Percentiles rank a stretch among this genome's conserved stretches.
These are phyloP conservation scores for Alca torda DNA, from an alignment of 2,797 vertebrate genomes.

Conservation along the genomic window DNA sequence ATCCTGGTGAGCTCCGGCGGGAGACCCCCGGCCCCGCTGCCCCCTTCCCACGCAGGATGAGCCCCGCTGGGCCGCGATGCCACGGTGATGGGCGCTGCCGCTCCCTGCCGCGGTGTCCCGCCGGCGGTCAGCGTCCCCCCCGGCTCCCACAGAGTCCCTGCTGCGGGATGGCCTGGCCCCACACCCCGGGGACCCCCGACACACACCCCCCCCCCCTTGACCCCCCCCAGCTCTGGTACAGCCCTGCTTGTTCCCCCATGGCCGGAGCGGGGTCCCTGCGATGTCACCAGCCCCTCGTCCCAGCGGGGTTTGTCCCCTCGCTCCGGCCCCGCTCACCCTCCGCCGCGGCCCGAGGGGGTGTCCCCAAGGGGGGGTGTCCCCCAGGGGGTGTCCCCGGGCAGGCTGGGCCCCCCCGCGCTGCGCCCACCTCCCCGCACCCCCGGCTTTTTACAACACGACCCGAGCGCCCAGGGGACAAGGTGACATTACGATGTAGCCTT, in stretches of 20 bases:
- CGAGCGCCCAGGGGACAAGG: slow-evolving; percentile 3
- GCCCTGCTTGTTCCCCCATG: not conserved
- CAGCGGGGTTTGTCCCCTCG: not conserved
- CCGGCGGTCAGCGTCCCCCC: not conserved
- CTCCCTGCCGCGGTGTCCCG: not conserved
- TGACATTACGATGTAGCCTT: slow-evolving; percentile 80
- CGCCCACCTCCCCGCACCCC: slow-evolving; percentile 79
- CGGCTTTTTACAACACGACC: slow-evolving; percentile 66
- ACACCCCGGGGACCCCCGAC: not conserved
- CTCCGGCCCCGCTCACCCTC: not conserved
- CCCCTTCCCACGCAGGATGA: not conserved
- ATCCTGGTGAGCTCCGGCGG: slow-evolving; percentile 33
- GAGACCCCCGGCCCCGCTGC: not conserved
- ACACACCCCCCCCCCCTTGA: too few species aligned
- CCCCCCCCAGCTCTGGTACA: not conserved
- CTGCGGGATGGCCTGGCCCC: not conserved
- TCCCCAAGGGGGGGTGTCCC: not conserved
- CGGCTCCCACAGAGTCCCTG: not conserved
- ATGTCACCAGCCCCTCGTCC: slow-evolving; percentile 21
- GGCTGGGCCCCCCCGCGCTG: not conserved
- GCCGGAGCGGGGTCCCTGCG: not conserved
- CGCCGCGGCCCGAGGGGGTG: not conserved
- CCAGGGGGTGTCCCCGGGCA: not conserved
- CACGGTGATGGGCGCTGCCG: not conserved
- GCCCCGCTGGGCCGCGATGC: not conserved